Conservation (phyloP, 2,797 vertebrate genomes). For the Balearica regulorum region DNA sequence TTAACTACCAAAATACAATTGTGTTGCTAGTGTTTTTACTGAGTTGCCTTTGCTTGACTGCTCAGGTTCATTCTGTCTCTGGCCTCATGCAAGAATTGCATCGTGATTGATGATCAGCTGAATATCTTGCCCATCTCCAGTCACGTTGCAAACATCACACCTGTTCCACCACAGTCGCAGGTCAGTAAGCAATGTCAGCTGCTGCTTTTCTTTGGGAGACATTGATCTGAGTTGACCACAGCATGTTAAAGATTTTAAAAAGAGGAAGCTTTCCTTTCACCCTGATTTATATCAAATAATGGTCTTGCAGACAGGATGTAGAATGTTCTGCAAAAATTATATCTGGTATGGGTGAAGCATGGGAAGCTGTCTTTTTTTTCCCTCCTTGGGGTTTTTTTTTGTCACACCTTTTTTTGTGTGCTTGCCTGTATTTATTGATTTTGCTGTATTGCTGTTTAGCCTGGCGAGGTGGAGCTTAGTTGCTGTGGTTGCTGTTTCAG, state of each 20-base stretch:
- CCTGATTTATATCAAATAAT: not conserved
- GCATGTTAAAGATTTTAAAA: not conserved
- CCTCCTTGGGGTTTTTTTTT: not conserved
- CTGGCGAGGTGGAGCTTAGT: not conserved
- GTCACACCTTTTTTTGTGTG: not conserved
- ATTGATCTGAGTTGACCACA: fast-evolving
- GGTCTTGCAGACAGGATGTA: not conserved
- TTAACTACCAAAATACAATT: not conserved
- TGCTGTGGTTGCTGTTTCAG: not conserved
- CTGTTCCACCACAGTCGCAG: constrained; percentile 85
- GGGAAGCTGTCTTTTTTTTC: not conserved
- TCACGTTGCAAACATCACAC: constrained; percentile 86
- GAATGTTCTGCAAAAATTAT: not conserved
- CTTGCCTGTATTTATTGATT: not conserved
- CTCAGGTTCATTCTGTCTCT: constrained; percentile 93
- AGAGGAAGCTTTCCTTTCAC: not conserved
- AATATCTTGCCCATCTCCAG: constrained; percentile 93
- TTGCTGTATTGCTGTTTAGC: not conserved
- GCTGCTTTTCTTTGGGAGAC: not conserved
- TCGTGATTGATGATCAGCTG: constrained; percentile 95
- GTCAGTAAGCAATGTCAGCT: constrained; percentile 60
- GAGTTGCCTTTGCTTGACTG: not conserved
- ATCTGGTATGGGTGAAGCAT: not conserved
- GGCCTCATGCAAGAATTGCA: constrained; percentile 91
- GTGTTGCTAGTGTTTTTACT: not conserved